phyloP scores from a whole-genome alignment of 2,888 invertebrate species.

The Mongoloraphidia duomilia region DNA sequence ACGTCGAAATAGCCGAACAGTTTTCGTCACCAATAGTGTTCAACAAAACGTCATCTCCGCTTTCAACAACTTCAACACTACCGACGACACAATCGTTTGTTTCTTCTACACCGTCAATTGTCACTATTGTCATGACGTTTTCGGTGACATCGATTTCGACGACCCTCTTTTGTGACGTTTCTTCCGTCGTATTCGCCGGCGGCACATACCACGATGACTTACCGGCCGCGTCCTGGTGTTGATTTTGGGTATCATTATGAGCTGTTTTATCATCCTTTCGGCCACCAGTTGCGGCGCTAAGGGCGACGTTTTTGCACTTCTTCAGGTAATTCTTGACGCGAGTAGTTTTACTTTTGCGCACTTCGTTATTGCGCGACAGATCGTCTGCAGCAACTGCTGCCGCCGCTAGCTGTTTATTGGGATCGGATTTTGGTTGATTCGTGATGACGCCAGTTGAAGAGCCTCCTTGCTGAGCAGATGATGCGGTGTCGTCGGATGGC shows the following conservation, averaged over 20 bases:
- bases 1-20: not conserved
- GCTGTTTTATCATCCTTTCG: not conserved
- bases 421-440: not conserved
- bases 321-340: constrained; percentile 38
- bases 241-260: not conserved
- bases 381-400: constrained; percentile 19
- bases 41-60: not conserved
- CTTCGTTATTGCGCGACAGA: constrained; percentile 27
- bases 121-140: constrained; percentile 10
- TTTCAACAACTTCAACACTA: constrained; percentile 7
- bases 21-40: not conserved
- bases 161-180: constrained; percentile 17
- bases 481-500: constrained; percentile 21
- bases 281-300: constrained; percentile 7
- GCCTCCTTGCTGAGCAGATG: not conserved
- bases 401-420: constrained; percentile 4
- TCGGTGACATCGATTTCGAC: constrained; percentile 23
- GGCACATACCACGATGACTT: constrained; percentile 22
- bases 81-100: constrained; percentile 3
- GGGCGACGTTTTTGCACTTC: constrained; percentile 35
- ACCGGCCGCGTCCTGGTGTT: constrained; percentile 7
- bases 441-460: not conserved
- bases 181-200: constrained; percentile 10
- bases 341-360: constrained; percentile 35
- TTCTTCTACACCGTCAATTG: constrained; percentile 2